Evolutionary conservation across 2,888 invertebrate genomes (phyloP).

Genomic region (Diadegma fenestrale): DNA sequence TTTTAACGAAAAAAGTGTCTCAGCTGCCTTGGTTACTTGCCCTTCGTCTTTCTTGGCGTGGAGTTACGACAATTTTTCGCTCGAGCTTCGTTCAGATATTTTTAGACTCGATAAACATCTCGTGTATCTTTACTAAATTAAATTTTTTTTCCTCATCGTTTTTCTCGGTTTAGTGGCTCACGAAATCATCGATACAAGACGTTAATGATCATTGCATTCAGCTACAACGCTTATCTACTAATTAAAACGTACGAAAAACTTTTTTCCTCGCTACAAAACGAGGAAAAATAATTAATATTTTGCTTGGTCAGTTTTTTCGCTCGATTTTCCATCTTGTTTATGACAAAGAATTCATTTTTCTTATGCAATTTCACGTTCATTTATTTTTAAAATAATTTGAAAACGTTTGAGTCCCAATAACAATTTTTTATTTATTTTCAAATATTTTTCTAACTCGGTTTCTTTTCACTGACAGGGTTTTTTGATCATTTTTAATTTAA

Average conservation of each 20-base stretch:
- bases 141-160: not conserved
- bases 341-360: no score
- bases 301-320: no score
- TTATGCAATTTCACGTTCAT: no score
- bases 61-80: not conserved
- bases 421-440: no score
- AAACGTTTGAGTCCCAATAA: no score
- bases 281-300: not conserved
- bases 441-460: no score
- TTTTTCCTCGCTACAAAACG: not conserved
- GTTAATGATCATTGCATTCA: not conserved
- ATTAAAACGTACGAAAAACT: not conserved
- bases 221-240: not conserved
- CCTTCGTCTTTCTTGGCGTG: constrained; percentile 24
- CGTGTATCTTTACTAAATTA: not conserved
- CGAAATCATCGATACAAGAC: not conserved
- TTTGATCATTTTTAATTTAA: no score
- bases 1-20: not conserved
- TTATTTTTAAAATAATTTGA: not conserved
- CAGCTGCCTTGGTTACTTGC: constrained; percentile 28
- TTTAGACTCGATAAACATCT: not conserved
- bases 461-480: no score
- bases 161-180: not conserved
- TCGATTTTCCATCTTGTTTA: not conserved
- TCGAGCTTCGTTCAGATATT: not conserved